These are phyloP conservation scores for Lampris incognitus DNA, from an alignment of 2,113 vertebrate genomes.

Conservation along the genomic window DNA sequence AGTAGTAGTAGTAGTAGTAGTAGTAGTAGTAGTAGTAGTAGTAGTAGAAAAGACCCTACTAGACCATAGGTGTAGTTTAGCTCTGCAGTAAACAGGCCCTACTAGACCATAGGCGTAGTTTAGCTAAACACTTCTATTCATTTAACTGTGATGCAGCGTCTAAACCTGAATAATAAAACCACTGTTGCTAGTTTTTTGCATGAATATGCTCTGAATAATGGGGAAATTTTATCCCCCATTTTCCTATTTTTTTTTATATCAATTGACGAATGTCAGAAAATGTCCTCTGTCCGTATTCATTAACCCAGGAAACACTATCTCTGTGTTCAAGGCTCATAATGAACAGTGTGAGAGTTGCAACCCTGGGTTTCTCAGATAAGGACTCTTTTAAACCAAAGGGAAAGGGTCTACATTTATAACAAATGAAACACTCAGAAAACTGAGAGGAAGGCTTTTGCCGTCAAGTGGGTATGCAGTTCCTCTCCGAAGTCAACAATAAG, in stretches of 20 bases:
- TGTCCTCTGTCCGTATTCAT: slow-evolving; percentile 40
- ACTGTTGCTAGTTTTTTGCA: not conserved
- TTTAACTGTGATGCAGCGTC: not conserved
- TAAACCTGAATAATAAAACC: not conserved
- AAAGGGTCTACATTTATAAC: slow-evolving; percentile 18
- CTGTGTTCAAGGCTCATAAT: slow-evolving; percentile 41
- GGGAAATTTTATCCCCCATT: not conserved
- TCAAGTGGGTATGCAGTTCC: slow-evolving; percentile 14
- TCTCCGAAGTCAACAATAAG: slow-evolving; percentile 40
- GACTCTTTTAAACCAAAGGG: slow-evolving; percentile 26
- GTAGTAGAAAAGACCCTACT: no score
- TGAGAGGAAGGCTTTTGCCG: slow-evolving; percentile 3
- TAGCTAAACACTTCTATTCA: not conserved
- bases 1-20: no score
- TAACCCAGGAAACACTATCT: slow-evolving; percentile 64
- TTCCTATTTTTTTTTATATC: slow-evolving; percentile 1
- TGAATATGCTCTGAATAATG: slow-evolving; percentile 6
- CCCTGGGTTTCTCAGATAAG: slow-evolving; percentile 53
- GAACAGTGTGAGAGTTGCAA: slow-evolving; percentile 52
- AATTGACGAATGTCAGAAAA: slow-evolving; percentile 47
- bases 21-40: no score
- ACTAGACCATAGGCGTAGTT: not conserved
- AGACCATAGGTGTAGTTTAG: no score
- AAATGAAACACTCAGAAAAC: slow-evolving; percentile 33
- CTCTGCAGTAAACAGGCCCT: no score